Percentiles rank a stretch among this genome's conserved stretches.
These are phyloP conservation scores for Xestia c-nigrum DNA, from an alignment of 2,888 invertebrate species.

Conservation along the genomic window DNA sequence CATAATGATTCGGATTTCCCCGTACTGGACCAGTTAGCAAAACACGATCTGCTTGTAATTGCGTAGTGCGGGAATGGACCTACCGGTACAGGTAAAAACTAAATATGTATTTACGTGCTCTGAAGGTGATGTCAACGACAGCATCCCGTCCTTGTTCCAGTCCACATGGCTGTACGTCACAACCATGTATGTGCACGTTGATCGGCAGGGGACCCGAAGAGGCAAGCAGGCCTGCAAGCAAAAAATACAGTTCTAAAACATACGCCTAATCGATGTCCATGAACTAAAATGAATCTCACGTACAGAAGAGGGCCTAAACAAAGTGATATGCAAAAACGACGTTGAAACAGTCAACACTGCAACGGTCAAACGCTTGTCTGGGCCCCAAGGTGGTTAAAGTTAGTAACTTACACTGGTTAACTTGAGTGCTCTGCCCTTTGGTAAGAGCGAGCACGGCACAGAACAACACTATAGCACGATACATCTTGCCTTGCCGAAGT, in stretches of 20 bases:
- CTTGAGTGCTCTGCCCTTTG: conserved; percentile 53
- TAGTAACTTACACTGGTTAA: conserved; percentile 62
- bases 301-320: too few species aligned
- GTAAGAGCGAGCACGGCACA: conserved; percentile 45
- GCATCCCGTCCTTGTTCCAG: neutral
- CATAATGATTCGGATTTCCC: neutral
- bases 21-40: neutral
- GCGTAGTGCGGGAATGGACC: neutral
- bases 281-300: too few species aligned
- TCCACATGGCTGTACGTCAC: neutral
- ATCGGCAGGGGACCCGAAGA: neutral
- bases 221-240: neutral
- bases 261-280: too few species aligned
- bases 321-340: too few species aligned
- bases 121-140: neutral
- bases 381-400: neutral
- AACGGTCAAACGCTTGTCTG: neutral
- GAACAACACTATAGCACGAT: conserved; percentile 50
- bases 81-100: neutral
- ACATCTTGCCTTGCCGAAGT: conserved; percentile 41
- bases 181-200: neutral
- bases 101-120: conserved; percentile 12
- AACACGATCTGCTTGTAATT: neutral
- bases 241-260: neutral
- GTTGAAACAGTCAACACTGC: too few species aligned